These are phyloP conservation scores for Penelope pileata DNA, from an alignment of 2,113 vertebrate genomes.

Conservation along the genomic window DNA sequence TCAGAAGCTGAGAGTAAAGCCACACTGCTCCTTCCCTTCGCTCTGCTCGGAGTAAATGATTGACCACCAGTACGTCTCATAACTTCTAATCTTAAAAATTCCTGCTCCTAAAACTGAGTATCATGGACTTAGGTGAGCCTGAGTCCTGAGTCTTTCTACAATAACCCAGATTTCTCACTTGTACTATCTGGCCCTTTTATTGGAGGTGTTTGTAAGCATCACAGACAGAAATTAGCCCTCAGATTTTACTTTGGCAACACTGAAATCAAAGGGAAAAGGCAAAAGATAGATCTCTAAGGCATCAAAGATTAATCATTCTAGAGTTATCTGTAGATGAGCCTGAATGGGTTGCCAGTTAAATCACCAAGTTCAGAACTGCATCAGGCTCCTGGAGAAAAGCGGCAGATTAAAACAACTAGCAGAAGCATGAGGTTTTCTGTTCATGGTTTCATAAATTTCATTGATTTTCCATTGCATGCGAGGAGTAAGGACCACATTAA, in stretches of 20 bases:
- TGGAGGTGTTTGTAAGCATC: not conserved
- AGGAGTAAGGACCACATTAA: not conserved
- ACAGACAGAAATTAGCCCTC: not conserved
- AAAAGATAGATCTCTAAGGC: not conserved
- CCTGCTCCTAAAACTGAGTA: not conserved
- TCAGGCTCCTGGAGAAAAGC: not conserved
- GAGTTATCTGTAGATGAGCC: not conserved
- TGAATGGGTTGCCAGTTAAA: not conserved
- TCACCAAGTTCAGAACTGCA: not conserved
- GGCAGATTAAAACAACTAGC: not conserved
- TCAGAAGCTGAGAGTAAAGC: not conserved
- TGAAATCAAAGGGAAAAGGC: not conserved
- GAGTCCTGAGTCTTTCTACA: not conserved
- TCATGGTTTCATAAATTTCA: not conserved
- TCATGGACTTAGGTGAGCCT: not conserved
- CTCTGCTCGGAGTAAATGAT: not conserved
- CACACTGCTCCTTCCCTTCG: not conserved
- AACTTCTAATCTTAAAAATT: not conserved
- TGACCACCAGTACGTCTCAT: not conserved
- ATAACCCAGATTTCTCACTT: not conserved
- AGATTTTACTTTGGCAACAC: slow-evolving; percentile 16
- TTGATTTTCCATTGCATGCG: not conserved
- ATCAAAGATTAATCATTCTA: not conserved
- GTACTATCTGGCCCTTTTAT: not conserved
- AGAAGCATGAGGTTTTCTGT: not conserved